Evolutionary conservation across 2,113 vertebrate species (phyloP).

Genomic region (Promerops cafer): DNA sequence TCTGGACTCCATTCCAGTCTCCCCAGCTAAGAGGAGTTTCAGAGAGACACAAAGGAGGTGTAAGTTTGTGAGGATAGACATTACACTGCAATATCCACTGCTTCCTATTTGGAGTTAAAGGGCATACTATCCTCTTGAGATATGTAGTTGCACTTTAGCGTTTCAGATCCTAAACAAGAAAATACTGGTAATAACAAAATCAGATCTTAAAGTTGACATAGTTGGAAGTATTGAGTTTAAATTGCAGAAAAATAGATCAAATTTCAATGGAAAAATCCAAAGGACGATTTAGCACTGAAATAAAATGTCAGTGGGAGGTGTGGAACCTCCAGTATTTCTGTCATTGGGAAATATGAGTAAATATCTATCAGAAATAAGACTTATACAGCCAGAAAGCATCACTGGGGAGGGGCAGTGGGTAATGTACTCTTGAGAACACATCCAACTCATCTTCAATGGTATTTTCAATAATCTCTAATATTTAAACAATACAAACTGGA

Average conservation of each 20-base stretch:
- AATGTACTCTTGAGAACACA: neutral
- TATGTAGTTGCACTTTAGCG: neutral
- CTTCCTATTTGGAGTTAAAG: neutral
- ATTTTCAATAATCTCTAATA: neutral
- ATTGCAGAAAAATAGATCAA: neutral
- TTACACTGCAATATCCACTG: neutral
- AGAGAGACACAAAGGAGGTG: neutral
- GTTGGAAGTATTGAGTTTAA: neutral
- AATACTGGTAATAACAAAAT: neutral
- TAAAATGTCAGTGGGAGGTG: neutral
- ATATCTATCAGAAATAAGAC: neutral
- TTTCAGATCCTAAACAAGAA: neutral
- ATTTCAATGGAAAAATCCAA: neutral
- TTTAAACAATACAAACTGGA: neutral
- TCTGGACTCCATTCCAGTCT: neutral
- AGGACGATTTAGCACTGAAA: neutral
- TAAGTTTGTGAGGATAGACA: neutral
- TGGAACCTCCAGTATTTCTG: neutral
- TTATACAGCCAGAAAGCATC: neutral
- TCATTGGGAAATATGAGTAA: neutral
- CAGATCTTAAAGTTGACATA: neutral
- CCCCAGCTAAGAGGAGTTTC: neutral
- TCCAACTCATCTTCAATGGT: neutral
- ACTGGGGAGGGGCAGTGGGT: accelerated
- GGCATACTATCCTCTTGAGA: neutral